Evolutionary conservation across 2,113 vertebrate species (phyloP).

Genomic region (Bucco capensis): DNA sequence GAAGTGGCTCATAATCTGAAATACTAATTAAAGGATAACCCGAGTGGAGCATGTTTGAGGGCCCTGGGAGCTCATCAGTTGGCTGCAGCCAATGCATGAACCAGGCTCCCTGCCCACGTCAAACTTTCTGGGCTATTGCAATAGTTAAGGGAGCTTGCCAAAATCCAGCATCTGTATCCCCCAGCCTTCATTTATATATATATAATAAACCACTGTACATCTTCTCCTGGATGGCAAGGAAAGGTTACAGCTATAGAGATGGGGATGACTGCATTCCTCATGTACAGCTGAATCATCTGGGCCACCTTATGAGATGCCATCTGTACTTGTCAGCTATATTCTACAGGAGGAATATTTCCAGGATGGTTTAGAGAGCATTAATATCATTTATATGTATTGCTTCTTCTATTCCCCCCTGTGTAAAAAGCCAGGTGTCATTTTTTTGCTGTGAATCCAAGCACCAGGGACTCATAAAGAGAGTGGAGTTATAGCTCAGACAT

Average conservation of each 20-base stretch:
- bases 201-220: neutral
- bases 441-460: neutral
- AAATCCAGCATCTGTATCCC: neutral
- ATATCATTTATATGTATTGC: neutral
- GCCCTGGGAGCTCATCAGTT: neutral
- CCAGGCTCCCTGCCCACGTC: neutral
- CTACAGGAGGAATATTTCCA: constrained; percentile 21
- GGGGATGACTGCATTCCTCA: neutral
- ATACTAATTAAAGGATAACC: neutral
- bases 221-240: neutral
- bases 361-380: neutral
- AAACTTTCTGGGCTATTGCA: neutral
- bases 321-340: neutral
- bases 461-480: neutral
- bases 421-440: neutral
- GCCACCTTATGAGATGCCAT: neutral
- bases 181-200: neutral
- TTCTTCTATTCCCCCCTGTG: constrained; percentile 26
- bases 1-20: neutral
- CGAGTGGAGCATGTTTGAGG: neutral
- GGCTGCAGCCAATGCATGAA: rapidly evolving
- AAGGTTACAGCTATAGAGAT: neutral
- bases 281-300: neutral
- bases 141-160: neutral
- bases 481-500: neutral